A percentile compares a stretch with the other conserved stretches of the same genome.
These are phyloP conservation scores for Tinea pellionella DNA, from an alignment of 2,888 invertebrate species.

Conservation along the genomic window DNA sequence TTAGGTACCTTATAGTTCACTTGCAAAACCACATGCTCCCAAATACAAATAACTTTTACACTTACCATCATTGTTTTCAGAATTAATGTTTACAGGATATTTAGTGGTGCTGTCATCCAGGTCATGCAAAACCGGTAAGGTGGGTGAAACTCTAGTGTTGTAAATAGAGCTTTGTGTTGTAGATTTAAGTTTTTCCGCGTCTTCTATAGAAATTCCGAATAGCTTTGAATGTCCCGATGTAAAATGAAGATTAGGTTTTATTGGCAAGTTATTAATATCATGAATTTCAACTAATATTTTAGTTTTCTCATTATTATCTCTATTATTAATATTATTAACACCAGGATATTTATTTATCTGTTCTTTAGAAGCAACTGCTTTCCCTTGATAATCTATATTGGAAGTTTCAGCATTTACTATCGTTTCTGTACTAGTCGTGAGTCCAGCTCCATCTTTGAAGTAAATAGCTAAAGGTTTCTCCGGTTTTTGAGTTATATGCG, in stretches of 20 bases:
- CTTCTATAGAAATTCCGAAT: slow-evolving; percentile 72
- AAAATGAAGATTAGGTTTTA: slow-evolving; percentile 40
- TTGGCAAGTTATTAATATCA: slow-evolving; percentile 16
- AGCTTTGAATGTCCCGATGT: slow-evolving; percentile 74
- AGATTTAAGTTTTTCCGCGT: slow-evolving; percentile 63
- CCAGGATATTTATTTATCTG: not conserved
- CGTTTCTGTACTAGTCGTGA: slow-evolving; percentile 29
- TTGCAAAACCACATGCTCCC: slow-evolving; percentile 3
- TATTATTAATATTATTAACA: not conserved
- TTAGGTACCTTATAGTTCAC: not conserved
- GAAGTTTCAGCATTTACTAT: slow-evolving; percentile 39
- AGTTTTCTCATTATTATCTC: slow-evolving; percentile 17
- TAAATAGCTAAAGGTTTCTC: slow-evolving; percentile 54
- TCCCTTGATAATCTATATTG: slow-evolving; percentile 21
- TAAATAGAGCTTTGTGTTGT: slow-evolving; percentile 62
- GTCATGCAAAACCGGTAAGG: slow-evolving; percentile 66
- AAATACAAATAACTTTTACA: slow-evolving; percentile 16
- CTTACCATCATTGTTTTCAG: slow-evolving; percentile 46
- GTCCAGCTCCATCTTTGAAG: slow-evolving; percentile 39
- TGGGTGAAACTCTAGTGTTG: slow-evolving; percentile 72
- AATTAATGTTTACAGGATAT: slow-evolving; percentile 36
- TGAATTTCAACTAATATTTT: slow-evolving; percentile 14
- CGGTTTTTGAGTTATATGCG: slow-evolving; percentile 58
- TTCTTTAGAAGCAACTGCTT: not conserved
- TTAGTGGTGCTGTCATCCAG: slow-evolving; percentile 50